A percentile compares a stretch with the other conserved stretches of the same genome.
Conservation (phyloP, 2,888 invertebrate genomes). For the Orchestes rusci region DNA sequence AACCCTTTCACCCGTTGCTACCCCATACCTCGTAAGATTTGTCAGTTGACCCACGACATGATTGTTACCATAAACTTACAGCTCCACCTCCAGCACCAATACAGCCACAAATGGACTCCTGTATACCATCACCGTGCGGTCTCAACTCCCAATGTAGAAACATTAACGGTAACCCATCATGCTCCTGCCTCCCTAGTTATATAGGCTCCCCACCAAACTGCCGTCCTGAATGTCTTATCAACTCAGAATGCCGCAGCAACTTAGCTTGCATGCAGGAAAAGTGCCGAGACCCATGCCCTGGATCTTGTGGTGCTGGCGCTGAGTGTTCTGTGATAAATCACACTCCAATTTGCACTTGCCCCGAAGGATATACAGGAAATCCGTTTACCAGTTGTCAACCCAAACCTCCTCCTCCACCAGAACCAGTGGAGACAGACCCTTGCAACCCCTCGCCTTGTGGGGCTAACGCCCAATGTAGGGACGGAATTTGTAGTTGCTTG, state of each 20-base stretch:
- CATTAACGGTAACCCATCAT: conserved; percentile 58
- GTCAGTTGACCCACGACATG: background rate
- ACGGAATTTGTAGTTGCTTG: conserved; percentile 62
- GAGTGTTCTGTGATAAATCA: conserved; percentile 68
- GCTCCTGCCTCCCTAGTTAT: conserved; percentile 64
- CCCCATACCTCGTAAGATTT: conserved; percentile 41
- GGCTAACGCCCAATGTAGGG: conserved; percentile 54
- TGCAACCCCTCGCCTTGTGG: conserved; percentile 71
- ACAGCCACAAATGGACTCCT: conserved; percentile 53
- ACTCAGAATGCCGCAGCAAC: conserved; percentile 64
- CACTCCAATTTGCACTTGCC: conserved; percentile 69
- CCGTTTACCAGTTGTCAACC: conserved; percentile 62
- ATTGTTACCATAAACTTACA: conserved; percentile 14
- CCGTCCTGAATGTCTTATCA: conserved; percentile 69
- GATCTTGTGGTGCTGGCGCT: conserved; percentile 67
- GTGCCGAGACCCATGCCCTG: conserved; percentile 70
- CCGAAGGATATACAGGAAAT: conserved; percentile 65
- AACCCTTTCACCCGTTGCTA: conserved; percentile 60
- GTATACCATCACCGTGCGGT: conserved; percentile 73
- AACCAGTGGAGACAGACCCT: conserved; percentile 48
- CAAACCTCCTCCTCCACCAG: conserved; percentile 47
- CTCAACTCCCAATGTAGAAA: conserved; percentile 67
- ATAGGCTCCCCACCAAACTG: conserved; percentile 71
- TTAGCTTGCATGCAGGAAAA: conserved; percentile 66
- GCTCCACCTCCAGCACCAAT: conserved; percentile 31